phyloP scores from a whole-genome alignment of 2,113 vertebrate species.

The Barbus barbus region DNA sequence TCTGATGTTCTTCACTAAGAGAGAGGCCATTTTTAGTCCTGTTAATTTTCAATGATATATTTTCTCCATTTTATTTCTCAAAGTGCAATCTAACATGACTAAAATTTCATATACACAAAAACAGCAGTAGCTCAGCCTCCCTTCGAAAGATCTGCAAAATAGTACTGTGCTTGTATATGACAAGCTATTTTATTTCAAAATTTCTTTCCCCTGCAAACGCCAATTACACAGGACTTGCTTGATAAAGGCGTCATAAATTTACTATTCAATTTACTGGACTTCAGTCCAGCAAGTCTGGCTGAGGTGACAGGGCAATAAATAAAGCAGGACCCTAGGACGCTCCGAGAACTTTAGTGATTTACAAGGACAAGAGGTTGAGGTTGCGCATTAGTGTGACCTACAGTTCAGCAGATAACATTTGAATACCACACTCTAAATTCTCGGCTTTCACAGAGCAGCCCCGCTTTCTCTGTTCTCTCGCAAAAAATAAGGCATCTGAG shows the following conservation, averaged over 20 bases:
- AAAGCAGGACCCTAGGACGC: constrained; percentile 54
- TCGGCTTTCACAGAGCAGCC: constrained; percentile 64
- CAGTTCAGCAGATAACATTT: constrained; percentile 73
- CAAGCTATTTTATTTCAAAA: constrained; percentile 41
- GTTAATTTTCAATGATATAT: constrained; percentile 11
- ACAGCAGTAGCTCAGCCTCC: not conserved
- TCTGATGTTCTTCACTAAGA: not conserved
- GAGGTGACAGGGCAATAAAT: constrained; percentile 80
- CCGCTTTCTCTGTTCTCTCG: constrained; percentile 36
- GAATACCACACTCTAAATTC: constrained; percentile 73
- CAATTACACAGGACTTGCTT: constrained; percentile 67
- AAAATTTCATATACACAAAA: not conserved
- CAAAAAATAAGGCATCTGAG: constrained; percentile 12
- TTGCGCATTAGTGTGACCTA: constrained; percentile 75
- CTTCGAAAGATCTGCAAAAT: not conserved
- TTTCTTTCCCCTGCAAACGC: constrained; percentile 61
- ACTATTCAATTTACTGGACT: constrained; percentile 81
- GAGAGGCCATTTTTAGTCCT: constrained; percentile 50
- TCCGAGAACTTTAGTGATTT: constrained; percentile 70
- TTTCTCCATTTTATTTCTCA: not conserved
- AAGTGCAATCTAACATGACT: not conserved
- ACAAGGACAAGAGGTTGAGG: constrained; percentile 68
- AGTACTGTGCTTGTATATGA: not conserved
- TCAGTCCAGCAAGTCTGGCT: constrained; percentile 75
- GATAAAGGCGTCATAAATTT: constrained; percentile 76